These are phyloP conservation scores for Bothrops jararaca DNA, from an alignment of 2,113 vertebrate genomes.

Conservation along the genomic window DNA sequence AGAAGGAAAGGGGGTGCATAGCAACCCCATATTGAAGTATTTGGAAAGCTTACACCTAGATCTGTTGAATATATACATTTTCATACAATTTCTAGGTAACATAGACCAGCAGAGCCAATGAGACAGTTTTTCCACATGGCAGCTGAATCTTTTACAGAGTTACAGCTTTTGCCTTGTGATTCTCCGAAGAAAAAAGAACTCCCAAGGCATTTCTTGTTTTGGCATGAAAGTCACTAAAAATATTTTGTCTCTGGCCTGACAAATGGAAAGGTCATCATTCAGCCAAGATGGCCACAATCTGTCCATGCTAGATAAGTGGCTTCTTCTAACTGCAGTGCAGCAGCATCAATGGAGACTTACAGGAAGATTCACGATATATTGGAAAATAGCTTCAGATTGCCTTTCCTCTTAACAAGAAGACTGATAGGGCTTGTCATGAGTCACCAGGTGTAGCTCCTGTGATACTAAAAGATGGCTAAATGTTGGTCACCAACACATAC, in stretches of 20 bases:
- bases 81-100: neutral
- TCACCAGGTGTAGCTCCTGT: conserved; percentile 51
- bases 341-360: conserved; percentile 56
- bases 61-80: neutral
- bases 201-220: conserved; percentile 24
- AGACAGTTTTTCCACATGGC: neutral
- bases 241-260: conserved; percentile 40
- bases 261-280: conserved; percentile 52
- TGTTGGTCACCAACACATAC: neutral
- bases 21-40: neutral
- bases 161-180: conserved; percentile 6
- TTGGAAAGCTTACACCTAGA: neutral
- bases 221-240: conserved; percentile 37
- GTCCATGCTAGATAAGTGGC: conserved; percentile 62
- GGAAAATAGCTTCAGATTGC: conserved; percentile 62
- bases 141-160: conserved; percentile 10
- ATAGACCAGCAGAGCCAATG: neutral
- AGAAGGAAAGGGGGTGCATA: neutral
- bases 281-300: conserved; percentile 37
- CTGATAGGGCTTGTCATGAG: conserved; percentile 50
- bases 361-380: conserved; percentile 64
- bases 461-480: conserved; percentile 44
- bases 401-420: conserved; percentile 56
- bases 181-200: conserved; percentile 39
- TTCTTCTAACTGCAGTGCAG: conserved; percentile 52